Evolutionary conservation across 2,888 invertebrate species (phyloP).

Genomic region (Masnerella sp.): DNA sequence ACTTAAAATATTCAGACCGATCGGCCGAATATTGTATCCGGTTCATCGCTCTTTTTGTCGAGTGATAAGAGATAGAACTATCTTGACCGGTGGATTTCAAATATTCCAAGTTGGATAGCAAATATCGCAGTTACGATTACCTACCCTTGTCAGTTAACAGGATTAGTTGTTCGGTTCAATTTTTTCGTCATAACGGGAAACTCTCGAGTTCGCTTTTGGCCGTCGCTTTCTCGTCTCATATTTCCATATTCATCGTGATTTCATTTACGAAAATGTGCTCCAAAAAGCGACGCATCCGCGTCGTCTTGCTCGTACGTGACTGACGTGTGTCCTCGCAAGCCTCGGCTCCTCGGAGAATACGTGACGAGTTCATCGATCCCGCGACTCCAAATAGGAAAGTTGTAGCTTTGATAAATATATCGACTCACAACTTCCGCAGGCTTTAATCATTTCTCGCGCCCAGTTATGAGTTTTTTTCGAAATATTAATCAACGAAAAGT

Average conservation of each 20-base stretch:
- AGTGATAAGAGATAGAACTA: no score
- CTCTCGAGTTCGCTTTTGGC: not conserved
- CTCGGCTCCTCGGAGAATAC: conserved; percentile 48
- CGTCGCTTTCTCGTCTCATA: conserved; percentile 13
- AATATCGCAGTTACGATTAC: no score
- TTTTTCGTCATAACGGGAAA: no score
- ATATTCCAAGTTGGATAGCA: no score
- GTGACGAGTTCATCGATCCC: conserved; percentile 50
- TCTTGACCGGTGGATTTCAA: no score
- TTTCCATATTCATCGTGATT: conserved; percentile 55
- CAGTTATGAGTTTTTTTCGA: no score
- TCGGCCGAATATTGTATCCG: no score
- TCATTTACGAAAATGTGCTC: conserved; percentile 55
- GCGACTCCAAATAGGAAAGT: conserved; percentile 45
- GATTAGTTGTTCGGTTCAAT: no score
- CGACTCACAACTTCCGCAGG: conserved; percentile 15
- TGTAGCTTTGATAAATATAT: conserved; percentile 52
- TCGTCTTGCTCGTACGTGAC: conserved; percentile 45
- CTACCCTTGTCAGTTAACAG: no score
- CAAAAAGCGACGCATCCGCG: conserved; percentile 44
- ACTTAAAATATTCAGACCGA: no score
- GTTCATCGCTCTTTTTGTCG: no score
- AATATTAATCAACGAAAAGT: no score
- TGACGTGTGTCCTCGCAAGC: conserved; percentile 51
- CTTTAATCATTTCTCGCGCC: conserved; percentile 15